These are phyloP conservation scores for Vireo griseus DNA, from an alignment of 2,797 vertebrate species.

Conservation along the genomic window DNA sequence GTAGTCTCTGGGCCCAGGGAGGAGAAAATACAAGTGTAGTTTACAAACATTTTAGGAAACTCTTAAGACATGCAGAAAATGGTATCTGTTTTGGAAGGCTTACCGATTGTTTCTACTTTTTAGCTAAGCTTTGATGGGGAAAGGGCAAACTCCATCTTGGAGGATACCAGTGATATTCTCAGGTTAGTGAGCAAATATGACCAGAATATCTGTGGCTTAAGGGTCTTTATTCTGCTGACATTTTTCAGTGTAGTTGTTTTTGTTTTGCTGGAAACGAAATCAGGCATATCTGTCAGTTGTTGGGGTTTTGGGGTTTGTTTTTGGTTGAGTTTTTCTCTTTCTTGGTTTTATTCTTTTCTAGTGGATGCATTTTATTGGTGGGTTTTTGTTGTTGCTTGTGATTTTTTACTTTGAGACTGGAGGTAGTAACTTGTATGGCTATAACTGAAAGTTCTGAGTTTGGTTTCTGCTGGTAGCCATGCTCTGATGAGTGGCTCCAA, in stretches of 20 bases:
- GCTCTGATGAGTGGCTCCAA: neutral
- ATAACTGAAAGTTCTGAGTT: neutral
- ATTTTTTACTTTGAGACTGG: neutral
- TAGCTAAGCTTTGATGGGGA: neutral
- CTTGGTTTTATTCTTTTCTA: neutral
- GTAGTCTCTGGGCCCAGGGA: neutral
- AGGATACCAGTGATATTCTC: neutral
- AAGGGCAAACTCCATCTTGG: neutral
- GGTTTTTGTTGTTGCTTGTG: rapidly evolving
- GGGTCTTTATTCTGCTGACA: neutral
- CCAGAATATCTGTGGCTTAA: neutral
- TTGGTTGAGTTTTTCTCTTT: neutral
- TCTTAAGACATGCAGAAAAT: neutral
- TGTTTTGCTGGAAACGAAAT: neutral
- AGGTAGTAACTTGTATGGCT: neutral
- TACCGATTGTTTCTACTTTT: constrained; percentile 5
- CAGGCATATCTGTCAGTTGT: rapidly evolving
- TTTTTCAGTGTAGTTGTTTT: neutral
- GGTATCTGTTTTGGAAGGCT: neutral
- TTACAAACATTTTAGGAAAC: neutral
- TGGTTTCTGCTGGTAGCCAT: neutral
- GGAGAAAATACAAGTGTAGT: neutral
- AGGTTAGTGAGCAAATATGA: neutral
- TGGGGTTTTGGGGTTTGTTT: neutral
- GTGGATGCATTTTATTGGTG: neutral